Evolutionary conservation across 2,888 invertebrate species (phyloP).

Genomic region (Lasioglossum marginatum): DNA sequence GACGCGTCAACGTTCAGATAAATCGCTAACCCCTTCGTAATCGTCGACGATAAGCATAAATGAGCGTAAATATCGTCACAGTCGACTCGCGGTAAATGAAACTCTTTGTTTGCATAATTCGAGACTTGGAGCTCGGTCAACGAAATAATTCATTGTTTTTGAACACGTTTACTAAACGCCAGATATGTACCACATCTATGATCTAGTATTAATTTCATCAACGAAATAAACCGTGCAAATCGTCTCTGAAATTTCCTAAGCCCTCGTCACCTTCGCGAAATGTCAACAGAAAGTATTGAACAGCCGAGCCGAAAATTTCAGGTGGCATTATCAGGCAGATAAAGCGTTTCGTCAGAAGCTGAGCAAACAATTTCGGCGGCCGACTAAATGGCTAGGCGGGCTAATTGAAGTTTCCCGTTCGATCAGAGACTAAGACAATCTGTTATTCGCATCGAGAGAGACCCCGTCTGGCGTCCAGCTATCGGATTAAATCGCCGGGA

Average conservation of each 20-base stretch:
- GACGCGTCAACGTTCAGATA: not conserved
- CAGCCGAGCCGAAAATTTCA: not conserved
- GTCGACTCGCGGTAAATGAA: not conserved
- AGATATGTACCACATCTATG: not conserved
- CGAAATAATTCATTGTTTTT: not conserved
- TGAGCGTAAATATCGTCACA: not conserved
- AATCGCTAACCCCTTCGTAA: not conserved
- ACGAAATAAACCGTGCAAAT: too few species aligned
- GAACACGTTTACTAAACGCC: not conserved
- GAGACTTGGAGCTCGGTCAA: not conserved
- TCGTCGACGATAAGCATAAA: not conserved
- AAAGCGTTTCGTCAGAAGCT: not conserved
- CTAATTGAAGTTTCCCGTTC: not conserved
- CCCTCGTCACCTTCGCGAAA: not conserved
- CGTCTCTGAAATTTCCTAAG: not conserved
- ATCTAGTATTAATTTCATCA: too few species aligned
- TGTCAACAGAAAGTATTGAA: not conserved
- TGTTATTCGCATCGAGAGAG: not conserved
- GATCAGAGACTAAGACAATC: not conserved
- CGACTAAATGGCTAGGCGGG: not conserved
- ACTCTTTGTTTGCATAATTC: not conserved
- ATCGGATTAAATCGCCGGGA: constrained; percentile 46
- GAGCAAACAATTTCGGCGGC: not conserved
- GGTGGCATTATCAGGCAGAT: not conserved
- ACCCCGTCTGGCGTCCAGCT: not conserved